These are phyloP conservation scores for Drosophila parabipectinata DNA, from an alignment of 1,140 invertebrate genomes.

Conservation along the genomic window DNA sequence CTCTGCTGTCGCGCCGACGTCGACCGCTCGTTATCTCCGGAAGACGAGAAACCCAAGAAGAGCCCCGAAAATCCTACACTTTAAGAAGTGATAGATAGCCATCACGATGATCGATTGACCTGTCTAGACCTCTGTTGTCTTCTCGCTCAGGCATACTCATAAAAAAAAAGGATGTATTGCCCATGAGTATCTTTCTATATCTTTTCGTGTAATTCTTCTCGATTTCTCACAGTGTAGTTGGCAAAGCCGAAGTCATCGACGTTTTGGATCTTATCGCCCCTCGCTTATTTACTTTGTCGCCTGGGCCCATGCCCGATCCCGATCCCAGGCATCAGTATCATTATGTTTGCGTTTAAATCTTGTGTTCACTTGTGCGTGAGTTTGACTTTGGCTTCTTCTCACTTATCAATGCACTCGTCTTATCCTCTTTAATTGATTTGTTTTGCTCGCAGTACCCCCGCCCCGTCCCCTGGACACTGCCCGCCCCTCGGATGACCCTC, in stretches of 20 bases:
- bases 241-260: conserved; percentile 48
- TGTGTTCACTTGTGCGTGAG: conserved; percentile 23
- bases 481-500: not conserved
- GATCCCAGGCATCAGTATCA: conserved; percentile 10
- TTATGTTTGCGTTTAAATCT: conserved; percentile 14
- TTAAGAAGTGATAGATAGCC: conserved; percentile 18
- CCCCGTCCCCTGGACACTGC: not conserved
- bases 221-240: conserved; percentile 31
- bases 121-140: conserved; percentile 15
- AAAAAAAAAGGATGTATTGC: not conserved
- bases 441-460: conserved; percentile 46
- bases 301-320: not conserved
- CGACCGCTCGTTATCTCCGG: conserved; percentile 43
- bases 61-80: conserved; percentile 48
- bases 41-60: conserved; percentile 11
- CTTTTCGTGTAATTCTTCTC: not conserved
- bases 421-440: conserved; percentile 68
- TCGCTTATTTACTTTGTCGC: conserved; percentile 34
- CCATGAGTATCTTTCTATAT: conserved; percentile 3
- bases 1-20: conserved; percentile 45
- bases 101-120: conserved; percentile 21
- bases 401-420: conserved; percentile 71
- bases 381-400: conserved; percentile 14
- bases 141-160: not conserved
- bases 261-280: conserved; percentile 58